Conservation (phyloP, 2,888 invertebrate species). For the Amblyjoppa proteus region DNA sequence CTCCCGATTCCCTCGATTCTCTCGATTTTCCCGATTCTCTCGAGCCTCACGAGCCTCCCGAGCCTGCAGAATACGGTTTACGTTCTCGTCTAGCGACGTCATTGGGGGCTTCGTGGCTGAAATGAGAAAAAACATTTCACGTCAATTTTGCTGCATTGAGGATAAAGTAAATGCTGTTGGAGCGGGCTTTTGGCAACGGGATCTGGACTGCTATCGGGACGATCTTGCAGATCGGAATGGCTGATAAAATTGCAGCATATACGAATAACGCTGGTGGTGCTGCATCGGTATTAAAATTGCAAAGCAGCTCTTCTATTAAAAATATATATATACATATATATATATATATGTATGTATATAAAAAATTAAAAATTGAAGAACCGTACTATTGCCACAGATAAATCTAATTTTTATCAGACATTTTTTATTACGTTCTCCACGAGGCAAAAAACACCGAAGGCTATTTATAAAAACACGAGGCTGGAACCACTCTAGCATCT, state of each 20-base stretch:
- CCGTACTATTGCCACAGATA: neutral
- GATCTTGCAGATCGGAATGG: slow-evolving; percentile 1
- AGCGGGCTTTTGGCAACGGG: slow-evolving; percentile 1
- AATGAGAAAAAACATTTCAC: slow-evolving; percentile 67
- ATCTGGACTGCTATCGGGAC: neutral
- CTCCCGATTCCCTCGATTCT: slow-evolving; percentile 62
- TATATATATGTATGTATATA: neutral
- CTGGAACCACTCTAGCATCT: slow-evolving; percentile 36
- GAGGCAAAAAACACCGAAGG: neutral
- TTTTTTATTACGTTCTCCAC: neutral
- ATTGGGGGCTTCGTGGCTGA: slow-evolving; percentile 81
- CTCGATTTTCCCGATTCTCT: slow-evolving; percentile 65
- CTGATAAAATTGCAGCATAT: neutral
- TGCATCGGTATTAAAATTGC: slow-evolving; percentile 20
- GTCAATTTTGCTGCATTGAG: slow-evolving; percentile 19
- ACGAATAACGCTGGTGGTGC: neutral
- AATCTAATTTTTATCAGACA: neutral
- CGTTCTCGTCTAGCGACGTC: slow-evolving; percentile 83
- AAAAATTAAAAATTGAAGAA: neutral
- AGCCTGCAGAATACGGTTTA: slow-evolving; percentile 78
- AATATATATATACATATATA: neutral
- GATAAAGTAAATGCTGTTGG: neutral
- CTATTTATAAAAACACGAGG: neutral
- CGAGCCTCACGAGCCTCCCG: neutral
- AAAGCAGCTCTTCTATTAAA: slow-evolving; percentile 8